A percentile compares a stretch with the other conserved stretches of the same genome.
phyloP scores from a whole-genome alignment of 1,140 invertebrate genomes.

The Acromyrmex charruanus region DNA sequence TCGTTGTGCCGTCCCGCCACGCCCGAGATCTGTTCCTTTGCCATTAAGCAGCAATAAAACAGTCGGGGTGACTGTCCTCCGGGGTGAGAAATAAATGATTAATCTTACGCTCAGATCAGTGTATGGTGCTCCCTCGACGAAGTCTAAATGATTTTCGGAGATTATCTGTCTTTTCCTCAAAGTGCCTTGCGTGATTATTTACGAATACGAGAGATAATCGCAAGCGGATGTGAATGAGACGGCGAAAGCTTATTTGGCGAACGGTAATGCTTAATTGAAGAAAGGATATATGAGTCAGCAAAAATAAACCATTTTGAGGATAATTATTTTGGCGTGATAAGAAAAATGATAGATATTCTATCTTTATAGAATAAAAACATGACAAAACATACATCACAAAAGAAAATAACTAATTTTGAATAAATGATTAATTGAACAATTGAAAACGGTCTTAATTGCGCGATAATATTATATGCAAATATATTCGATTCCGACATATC shows the following conservation, averaged over 20 bases:
- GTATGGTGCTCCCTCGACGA: neutral
- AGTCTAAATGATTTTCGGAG: constrained; percentile 68
- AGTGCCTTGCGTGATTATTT: constrained; percentile 50
- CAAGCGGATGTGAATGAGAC: neutral
- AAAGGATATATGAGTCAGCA: neutral
- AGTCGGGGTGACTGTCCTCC: neutral
- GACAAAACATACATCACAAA: neutral
- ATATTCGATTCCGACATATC: neutral
- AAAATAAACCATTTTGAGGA: neutral
- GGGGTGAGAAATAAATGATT: constrained; percentile 34
- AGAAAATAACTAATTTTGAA: neutral
- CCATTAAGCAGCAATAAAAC: constrained; percentile 70
- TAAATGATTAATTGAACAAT: neutral
- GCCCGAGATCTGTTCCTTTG: constrained; percentile 12
- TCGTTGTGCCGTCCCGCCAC: neutral
- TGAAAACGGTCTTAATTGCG: constrained; percentile 19
- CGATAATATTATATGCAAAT: constrained; percentile 21
- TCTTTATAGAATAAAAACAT: neutral
- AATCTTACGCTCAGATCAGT: constrained; percentile 39
- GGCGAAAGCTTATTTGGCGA: neutral
- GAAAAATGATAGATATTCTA: constrained; percentile 4
- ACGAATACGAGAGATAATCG: neutral
- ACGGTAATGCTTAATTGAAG: constrained; percentile 20
- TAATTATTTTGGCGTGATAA: constrained; percentile 1
- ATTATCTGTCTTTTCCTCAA: constrained; percentile 30